Conservation (phyloP, 1,140 invertebrate genomes). For the Eupristina koningsbergeri region DNA sequence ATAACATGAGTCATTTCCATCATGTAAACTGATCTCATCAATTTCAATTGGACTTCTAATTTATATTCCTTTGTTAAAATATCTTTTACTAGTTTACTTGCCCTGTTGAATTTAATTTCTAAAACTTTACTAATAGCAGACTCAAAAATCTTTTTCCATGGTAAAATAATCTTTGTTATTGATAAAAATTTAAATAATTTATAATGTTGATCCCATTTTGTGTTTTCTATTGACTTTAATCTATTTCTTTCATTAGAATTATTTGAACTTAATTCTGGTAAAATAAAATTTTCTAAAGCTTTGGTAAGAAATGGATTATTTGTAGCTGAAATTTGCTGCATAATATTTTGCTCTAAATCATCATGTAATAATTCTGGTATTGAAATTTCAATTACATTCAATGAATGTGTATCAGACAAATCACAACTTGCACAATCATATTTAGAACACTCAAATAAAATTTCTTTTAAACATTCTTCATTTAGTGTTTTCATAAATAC, state of each 20-base stretch:
- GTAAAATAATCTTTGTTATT: conserved; percentile 61
- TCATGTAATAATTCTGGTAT: conserved; percentile 41
- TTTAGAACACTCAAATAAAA: conserved; percentile 62
- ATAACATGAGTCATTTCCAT: conserved; percentile 78
- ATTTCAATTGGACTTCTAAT: conserved; percentile 71
- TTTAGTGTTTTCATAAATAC: conserved; percentile 61
- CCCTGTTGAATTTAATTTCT: conserved; percentile 69
- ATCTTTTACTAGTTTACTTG: conserved; percentile 73
- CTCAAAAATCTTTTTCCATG: conserved; percentile 69
- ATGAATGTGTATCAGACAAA: conserved; percentile 44
- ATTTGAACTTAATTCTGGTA: conserved; percentile 53
- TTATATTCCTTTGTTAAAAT: conserved; percentile 73
- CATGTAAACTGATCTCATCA: conserved; percentile 76
- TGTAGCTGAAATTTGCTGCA: conserved; percentile 61
- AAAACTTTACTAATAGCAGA: conserved; percentile 68
- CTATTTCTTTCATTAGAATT: conserved; percentile 52
- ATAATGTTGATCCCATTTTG: conserved; percentile 24
- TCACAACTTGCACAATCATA: conserved; percentile 53
- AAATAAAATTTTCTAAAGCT: conserved; percentile 66
- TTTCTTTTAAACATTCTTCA: conserved; percentile 62
- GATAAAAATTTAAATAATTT: conserved; percentile 58
- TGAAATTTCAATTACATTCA: conserved; percentile 50
- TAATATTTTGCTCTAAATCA: conserved; percentile 60
- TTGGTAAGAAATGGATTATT: conserved; percentile 70
- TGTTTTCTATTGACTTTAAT: neutral